These are phyloP conservation scores for Megalonaias nervosa DNA, from an alignment of 1,140 invertebrate genomes.

Conservation along the genomic window DNA sequence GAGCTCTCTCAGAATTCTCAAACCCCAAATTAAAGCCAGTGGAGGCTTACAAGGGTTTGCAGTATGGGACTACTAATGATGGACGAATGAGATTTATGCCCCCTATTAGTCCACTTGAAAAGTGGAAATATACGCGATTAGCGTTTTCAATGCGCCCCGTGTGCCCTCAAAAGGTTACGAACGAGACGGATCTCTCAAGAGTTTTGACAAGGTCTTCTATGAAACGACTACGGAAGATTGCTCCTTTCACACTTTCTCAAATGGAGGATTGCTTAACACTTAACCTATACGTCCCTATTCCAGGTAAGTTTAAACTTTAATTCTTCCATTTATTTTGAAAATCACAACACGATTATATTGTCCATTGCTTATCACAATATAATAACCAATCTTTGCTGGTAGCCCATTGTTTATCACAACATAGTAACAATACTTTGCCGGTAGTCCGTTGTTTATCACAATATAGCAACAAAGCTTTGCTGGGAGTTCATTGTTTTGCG, in stretches of 20 bases:
- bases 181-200: constrained; percentile 74
- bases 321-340: no score
- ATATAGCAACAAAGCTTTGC: no score
- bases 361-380: no score
- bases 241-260: constrained; percentile 90
- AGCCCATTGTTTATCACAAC: no score
- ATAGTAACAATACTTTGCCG: no score
- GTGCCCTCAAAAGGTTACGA: constrained; percentile 86
- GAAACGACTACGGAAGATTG: constrained; percentile 87
- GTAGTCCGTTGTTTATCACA: no score
- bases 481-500: no score
- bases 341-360: no score
- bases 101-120: constrained; percentile 86
- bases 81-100: constrained; percentile 95
- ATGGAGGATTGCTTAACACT: constrained; percentile 97
- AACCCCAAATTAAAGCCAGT: constrained; percentile 89
- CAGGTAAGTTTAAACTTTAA: constrained; percentile 79
- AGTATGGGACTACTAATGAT: constrained; percentile 93
- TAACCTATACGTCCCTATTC: constrained; percentile 93
- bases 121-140: constrained; percentile 86
- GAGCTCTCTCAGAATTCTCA: constrained; percentile 86
- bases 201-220: constrained; percentile 89
- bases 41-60: constrained; percentile 94
- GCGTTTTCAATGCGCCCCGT: constrained; percentile 83
- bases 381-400: no score